Percentiles rank a stretch among this genome's conserved stretches.
phyloP scores from a whole-genome alignment of 2,113 vertebrate genomes.

The Anthoscopus minutus region DNA sequence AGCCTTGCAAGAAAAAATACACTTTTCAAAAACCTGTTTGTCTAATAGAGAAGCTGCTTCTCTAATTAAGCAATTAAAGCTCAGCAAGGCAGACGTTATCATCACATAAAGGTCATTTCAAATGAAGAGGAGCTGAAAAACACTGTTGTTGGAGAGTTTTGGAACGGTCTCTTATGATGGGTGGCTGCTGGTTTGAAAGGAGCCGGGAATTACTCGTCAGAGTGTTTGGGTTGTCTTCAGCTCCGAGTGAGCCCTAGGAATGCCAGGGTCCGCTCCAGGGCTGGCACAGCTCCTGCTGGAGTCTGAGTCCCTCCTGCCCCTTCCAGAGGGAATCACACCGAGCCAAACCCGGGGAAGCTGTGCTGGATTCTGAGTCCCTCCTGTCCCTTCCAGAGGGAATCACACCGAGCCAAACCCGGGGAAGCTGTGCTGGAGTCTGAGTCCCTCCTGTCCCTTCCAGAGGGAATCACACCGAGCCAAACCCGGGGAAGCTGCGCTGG shows the following conservation, averaged over 20 bases:
- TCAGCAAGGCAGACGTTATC: slow-evolving; percentile 50
- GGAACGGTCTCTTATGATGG: background rate
- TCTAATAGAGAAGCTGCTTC: slow-evolving; percentile 40
- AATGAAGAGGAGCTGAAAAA: slow-evolving; percentile 38
- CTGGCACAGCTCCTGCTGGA: background rate
- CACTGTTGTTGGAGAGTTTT: background rate
- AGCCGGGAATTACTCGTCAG: background rate
- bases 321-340: background rate
- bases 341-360: no score
- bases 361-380: no score
- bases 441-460: no score
- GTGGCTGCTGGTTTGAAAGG: background rate
- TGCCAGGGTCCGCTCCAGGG: background rate
- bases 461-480: no score
- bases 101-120: slow-evolving; percentile 61
- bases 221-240: background rate
- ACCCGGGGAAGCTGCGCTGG: no score
- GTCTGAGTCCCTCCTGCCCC: background rate
- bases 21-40: slow-evolving; percentile 38
- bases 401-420: no score
- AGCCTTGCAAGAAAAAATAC: background rate
- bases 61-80: slow-evolving; percentile 69
- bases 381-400: no score
- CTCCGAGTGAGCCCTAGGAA: background rate
- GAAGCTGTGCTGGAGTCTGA: no score